Evolutionary conservation across 2,797 vertebrate genomes (phyloP), one percentile per base, ranked within the genome.

Genomic region (Vipera latastei): DNA sequence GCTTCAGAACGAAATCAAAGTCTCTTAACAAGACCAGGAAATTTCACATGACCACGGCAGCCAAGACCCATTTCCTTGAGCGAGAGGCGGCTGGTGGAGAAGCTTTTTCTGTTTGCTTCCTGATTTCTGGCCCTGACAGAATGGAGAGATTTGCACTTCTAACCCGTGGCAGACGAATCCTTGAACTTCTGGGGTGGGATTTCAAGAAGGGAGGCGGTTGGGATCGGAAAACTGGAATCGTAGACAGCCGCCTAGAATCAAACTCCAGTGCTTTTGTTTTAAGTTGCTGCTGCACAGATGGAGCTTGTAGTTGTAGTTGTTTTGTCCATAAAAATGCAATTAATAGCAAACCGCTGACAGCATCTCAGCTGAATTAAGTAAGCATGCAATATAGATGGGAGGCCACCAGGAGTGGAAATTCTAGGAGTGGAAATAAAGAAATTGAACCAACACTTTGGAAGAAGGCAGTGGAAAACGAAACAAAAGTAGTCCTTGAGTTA

Each of bases 1-100:
- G 53, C 90, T n/a, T 63, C 89, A 4, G 57, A 2, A 32, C 88
- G 60, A 0, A 0, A 65, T 57, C 65, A 60, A 59, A 89, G 89
- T 26, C 55, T 0, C 0, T 0, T 1, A 55, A 93, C 89, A 51
- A 91, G 57, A 44, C 9, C 25, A 0, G 25, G 92, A 90, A 89
- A 11, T 0, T 92, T 4, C 55, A 48, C 90, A 26, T 1, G 9
- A 2, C 65, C 28, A 22, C 38, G 32, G 53, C 32, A 28, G 92
- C 91, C 63, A 53, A 0, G 53, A 51, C 57, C 65, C 28, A 44
- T 53, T 89, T 65, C 86, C 73, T 91, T 44, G 85, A 56, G 73
- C 0, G 4, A 38, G 0, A 0, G n/a, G 28, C 51, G 0, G 0
- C 90, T 44, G 89, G 92, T 1, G 22, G 20, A 22, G 8, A 11